phyloP scores from a whole-genome alignment of 2,113 vertebrate genomes.

The Enhydra lutris region DNA sequence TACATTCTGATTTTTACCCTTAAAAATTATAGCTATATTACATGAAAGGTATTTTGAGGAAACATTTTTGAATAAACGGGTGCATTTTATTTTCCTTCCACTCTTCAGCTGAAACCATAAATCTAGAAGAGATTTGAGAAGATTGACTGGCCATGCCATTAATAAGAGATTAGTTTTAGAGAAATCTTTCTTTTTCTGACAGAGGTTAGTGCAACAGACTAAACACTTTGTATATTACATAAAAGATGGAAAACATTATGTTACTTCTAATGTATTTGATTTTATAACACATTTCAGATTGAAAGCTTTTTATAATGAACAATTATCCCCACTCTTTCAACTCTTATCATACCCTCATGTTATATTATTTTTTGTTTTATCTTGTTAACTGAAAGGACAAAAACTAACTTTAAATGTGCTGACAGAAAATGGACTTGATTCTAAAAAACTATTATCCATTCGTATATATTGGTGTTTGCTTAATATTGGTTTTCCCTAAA shows the following conservation, averaged over 20 bases:
- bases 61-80: background rate
- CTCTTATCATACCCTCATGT: background rate
- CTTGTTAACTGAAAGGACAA: background rate
- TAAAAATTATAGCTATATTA: constrained; percentile 15
- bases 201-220: background rate
- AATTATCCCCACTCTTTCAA: background rate
- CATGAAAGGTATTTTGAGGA: background rate
- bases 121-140: constrained; percentile 11
- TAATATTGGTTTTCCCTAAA: background rate
- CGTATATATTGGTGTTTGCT: background rate
- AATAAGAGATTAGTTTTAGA: background rate
- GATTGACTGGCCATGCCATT: background rate
- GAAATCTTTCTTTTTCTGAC: background rate
- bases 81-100: background rate
- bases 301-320: background rate
- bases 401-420: constrained; percentile 2
- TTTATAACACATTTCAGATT: background rate
- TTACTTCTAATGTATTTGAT: background rate
- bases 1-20: constrained; percentile 27
- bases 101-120: background rate
- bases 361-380: constrained; percentile 27
- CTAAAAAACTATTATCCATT: constrained; percentile 21
- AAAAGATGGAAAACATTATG: background rate
- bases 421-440: background rate
- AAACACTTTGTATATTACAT: background rate